Evolutionary conservation across 2,888 invertebrate genomes (phyloP).

Genomic region (Flexamia atlantica): DNA sequence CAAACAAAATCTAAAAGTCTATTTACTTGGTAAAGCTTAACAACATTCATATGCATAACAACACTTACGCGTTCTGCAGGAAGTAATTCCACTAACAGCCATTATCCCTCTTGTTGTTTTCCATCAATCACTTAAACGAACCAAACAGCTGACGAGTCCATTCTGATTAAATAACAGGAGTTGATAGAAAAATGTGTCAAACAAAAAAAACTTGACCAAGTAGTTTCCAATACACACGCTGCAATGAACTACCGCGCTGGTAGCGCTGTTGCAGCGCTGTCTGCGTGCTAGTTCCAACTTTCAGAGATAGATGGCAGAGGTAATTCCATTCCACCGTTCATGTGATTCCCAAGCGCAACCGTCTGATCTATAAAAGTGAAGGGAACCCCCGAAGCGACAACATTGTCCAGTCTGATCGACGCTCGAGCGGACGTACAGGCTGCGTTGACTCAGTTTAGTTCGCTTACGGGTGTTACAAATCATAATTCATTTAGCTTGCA

Average conservation of each 20-base stretch:
- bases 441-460: background rate
- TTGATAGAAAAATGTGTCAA: background rate
- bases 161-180: background rate
- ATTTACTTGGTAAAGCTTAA: no score
- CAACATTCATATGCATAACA: no score
- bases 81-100: constrained; percentile 15
- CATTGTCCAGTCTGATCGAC: constrained; percentile 55
- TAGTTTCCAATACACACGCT: constrained; percentile 8
- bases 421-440: constrained; percentile 31
- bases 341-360: constrained; percentile 49
- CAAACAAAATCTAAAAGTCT: no score
- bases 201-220: background rate
- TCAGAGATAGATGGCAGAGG: constrained; percentile 40
- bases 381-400: constrained; percentile 25
- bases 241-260: background rate
- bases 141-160: constrained; percentile 11
- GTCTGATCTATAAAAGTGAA: constrained; percentile 57
- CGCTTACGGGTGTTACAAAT: background rate
- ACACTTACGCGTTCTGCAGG: constrained; percentile 38
- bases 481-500: no score
- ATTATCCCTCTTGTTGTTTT: constrained; percentile 1
- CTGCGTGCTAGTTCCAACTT: constrained; percentile 47
- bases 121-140: background rate
- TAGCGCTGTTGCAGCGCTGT: no score
- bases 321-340: background rate